Conservation (phyloP, 1,140 invertebrate species). For the Prorops nasuta region DNA sequence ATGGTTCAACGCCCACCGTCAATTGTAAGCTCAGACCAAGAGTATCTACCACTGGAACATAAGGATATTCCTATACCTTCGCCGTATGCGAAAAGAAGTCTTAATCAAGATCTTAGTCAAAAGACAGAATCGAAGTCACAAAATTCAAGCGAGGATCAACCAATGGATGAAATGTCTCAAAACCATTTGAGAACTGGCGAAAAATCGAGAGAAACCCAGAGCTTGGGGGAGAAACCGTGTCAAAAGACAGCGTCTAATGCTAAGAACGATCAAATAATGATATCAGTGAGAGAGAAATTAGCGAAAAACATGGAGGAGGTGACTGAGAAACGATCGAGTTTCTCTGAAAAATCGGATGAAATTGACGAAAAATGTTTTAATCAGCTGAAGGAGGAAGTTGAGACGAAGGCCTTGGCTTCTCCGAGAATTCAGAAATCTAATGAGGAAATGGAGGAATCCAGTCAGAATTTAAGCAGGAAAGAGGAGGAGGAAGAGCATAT, state of each 20-base stretch:
- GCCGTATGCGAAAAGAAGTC: conserved; percentile 33
- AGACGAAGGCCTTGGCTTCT: conserved; percentile 1
- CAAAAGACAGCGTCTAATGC: conserved; percentile 42
- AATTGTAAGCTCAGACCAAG: conserved; percentile 51
- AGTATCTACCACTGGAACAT: conserved; percentile 40
- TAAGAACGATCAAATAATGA: conserved; percentile 43
- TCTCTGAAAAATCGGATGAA: conserved; percentile 30
- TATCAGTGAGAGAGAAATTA: conserved; percentile 37
- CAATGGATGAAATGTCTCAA: conserved; percentile 1
- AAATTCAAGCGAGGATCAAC: conserved; percentile 3
- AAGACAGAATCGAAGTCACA: conserved; percentile 5
- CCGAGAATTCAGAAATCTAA: conserved; percentile 11
- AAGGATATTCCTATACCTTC: conserved; percentile 44
- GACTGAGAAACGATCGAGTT: conserved; percentile 39
- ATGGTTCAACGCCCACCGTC: conserved; percentile 60
- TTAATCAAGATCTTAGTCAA: conserved; percentile 17
- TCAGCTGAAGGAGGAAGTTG: conserved; percentile 6
- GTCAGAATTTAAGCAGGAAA: conserved; percentile 6
- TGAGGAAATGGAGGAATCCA: conserved; percentile 7
- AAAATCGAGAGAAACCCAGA: conserved; percentile 23
- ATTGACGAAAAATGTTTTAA: conserved; percentile 19
- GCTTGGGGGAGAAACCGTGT: conserved; percentile 26
- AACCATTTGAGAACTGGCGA: conserved; percentile 14
- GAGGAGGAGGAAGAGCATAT: conserved; percentile 7
- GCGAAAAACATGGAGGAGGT: conserved; percentile 40